Base-by-base conservation (phyloP, 1,140 invertebrate genomes). In the Cydia splendana region DNA sequence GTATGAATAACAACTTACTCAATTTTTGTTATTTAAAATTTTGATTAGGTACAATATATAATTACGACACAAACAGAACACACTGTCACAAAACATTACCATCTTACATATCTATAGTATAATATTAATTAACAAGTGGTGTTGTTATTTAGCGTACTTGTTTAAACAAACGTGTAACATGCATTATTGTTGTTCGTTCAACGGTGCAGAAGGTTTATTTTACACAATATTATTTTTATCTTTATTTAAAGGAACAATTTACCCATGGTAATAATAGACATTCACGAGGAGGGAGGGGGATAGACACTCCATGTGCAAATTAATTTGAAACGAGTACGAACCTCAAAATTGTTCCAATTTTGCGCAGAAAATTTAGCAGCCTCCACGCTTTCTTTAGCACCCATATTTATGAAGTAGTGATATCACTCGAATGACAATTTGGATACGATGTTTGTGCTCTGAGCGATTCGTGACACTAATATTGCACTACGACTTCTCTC, bases 321-420 rank as follows among this genome's bases (percentile, higher is more conserved):
- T 87, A 92, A 87, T 88, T 86, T 84, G 86, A 93, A 88, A 86
- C 84, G 88, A 86, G 81, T 94, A 94, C 94, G 93, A 94, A 96
- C 95, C 95, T 96, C 95, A 86, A 95, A 93, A 94, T 95, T 95
- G 92, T 95, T 95, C 95, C 95, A 96, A 94, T 95, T 95, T 94
- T 95, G 95, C 91, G 95, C 94, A 93, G 95, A 95, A 94, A 95
- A 95, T 95, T 96, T 96, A 90, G 95, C 95, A 87, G 94, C 94
- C 92, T 96, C 95, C 87, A 96, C 95, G 94, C 95, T 96, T 88
- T 95, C 95, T 94, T 96, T 96, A 88, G 95, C 95, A 94, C 95
- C 95, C 95, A 96, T 95, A 90, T 86, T 90, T 89, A 91, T 86
- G 84, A 84, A 87, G 82, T 87, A 84, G 87, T 90, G 87, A 87